Percentiles rank a stretch among this genome's conserved stretches.
phyloP scores from a whole-genome alignment of 1,140 invertebrate species.

The Gonatopus flavifemur region DNA sequence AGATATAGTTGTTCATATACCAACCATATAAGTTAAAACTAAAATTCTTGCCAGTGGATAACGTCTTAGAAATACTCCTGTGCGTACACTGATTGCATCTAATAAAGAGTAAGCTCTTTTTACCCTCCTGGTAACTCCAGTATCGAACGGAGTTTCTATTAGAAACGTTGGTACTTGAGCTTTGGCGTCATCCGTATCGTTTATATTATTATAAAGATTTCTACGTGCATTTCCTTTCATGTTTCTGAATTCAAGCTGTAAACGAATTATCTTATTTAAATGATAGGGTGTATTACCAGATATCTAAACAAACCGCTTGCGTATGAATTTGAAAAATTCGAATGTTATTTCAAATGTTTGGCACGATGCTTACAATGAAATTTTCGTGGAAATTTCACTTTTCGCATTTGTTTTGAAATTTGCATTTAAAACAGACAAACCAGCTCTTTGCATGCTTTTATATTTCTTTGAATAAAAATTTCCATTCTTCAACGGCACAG shows the following conservation, averaged over 20 bases:
- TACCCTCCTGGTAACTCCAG: conserved; percentile 73
- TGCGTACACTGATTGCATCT: conserved; percentile 74
- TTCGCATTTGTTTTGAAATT: neutral
- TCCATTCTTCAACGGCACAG: no score
- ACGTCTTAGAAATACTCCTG: conserved; percentile 77
- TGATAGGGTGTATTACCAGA: no score
- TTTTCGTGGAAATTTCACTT: no score
- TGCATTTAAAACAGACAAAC: neutral
- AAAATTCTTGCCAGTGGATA: conserved; percentile 81
- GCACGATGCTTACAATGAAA: no score
- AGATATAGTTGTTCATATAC: conserved; percentile 17
- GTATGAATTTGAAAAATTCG: no score
- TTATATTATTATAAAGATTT: conserved; percentile 60
- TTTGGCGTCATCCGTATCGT: conserved; percentile 70
- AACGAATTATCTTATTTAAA: conserved; percentile 18
- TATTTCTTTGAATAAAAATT: no score
- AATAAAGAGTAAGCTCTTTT: conserved; percentile 78
- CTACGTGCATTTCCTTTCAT: conserved; percentile 43
- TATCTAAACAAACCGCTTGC: no score
- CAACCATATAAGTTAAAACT: conserved; percentile 75
- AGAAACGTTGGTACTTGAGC: conserved; percentile 72
- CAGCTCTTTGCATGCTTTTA: no score
- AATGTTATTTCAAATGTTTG: no score
- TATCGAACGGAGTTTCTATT: conserved; percentile 77
- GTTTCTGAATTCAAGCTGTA: conserved; percentile 59